Evolutionary conservation across 2,113 vertebrate genomes (phyloP).

Genomic region (Ramphastos sulfuratus): DNA sequence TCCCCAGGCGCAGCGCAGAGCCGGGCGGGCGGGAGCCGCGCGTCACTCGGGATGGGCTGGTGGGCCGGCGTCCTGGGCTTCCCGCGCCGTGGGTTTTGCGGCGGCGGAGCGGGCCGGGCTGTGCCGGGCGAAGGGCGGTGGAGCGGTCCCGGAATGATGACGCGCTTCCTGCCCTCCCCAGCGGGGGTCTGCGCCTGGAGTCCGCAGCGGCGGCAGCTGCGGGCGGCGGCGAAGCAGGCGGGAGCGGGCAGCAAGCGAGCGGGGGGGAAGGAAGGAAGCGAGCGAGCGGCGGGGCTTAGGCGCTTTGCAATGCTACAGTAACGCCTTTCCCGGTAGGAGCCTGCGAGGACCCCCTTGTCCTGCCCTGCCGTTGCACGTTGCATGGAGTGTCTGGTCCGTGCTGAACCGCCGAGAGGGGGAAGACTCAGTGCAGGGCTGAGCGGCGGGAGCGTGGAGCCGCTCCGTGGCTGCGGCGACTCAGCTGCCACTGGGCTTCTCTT

Average conservation of each 20-base stretch:
- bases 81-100: background rate
- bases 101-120: background rate
- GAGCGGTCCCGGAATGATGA: slow-evolving; percentile 77
- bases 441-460: slow-evolving; percentile 21
- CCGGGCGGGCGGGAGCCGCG: no score
- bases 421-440: slow-evolving; percentile 42
- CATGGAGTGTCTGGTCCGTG: slow-evolving; percentile 36
- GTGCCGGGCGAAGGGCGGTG: slow-evolving; percentile 12
- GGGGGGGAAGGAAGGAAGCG: background rate
- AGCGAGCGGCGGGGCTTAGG: slow-evolving; percentile 5
- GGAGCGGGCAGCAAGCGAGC: slow-evolving; percentile 14
- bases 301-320: slow-evolving; percentile 55
- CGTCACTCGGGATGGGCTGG: background rate
- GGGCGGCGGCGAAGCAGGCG: slow-evolving; percentile 3
- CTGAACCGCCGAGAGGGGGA: slow-evolving; percentile 11
- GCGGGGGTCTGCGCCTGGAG: slow-evolving; percentile 68
- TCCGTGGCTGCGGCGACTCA: background rate
- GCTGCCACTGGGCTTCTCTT: slow-evolving; percentile 15
- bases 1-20: background rate
- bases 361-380: slow-evolving; percentile 43
- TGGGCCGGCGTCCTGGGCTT: accelerated
- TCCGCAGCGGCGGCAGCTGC: slow-evolving; percentile 54
- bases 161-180: slow-evolving; percentile 77
- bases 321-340: slow-evolving; percentile 74
- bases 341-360: slow-evolving; percentile 15